Evolutionary conservation across 2,797 vertebrate genomes (phyloP).

Genomic region (Delichon dasypus): DNA sequence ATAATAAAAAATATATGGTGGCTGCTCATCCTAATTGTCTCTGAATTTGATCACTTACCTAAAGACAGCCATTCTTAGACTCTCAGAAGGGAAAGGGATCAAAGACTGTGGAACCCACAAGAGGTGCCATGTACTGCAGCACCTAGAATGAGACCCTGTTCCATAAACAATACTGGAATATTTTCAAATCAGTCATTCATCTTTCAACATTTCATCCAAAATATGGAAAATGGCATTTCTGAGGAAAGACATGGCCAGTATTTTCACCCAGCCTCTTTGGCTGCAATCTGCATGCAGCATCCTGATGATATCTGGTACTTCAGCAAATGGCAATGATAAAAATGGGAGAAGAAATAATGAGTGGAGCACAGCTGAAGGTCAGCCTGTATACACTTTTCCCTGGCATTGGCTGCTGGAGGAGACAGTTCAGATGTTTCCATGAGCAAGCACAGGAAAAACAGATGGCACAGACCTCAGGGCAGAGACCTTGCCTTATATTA

Average conservation of each 20-base stretch:
- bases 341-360: not conserved
- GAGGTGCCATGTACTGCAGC: not conserved
- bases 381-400: not conserved
- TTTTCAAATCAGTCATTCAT: not conserved
- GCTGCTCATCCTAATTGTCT: not conserved
- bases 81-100: not conserved
- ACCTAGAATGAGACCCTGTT: not conserved
- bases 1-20: not conserved
- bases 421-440: not conserved
- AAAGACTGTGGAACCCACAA: not conserved
- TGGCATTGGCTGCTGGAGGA: not conserved
- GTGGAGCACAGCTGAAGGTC: not conserved
- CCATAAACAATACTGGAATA: not conserved
- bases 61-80: not conserved
- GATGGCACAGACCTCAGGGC: not conserved
- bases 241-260: fast-evolving
- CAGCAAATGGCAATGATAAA: not conserved
- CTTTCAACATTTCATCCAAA: not conserved
- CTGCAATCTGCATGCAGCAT: not conserved
- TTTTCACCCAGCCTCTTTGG: not conserved
- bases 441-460: not conserved
- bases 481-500: not conserved
- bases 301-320: not conserved
- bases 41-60: not conserved
- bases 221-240: not conserved